phyloP scores from a whole-genome alignment of 2,888 invertebrate species.

The Cosmia trapezina region DNA sequence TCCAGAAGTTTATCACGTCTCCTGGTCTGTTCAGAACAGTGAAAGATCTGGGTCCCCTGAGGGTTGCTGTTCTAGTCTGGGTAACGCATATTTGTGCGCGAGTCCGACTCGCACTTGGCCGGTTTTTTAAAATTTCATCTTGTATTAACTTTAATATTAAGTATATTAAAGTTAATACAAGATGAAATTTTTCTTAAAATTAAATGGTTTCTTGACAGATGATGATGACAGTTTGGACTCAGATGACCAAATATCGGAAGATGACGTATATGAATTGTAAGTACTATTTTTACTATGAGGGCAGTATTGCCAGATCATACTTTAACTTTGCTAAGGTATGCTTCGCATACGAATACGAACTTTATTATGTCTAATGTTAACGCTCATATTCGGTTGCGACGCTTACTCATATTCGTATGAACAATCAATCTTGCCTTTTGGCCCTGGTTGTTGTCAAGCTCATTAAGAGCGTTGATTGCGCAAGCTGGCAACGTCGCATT shows the following conservation, averaged over 20 bases:
- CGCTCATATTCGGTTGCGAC: background rate
- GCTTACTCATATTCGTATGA: background rate
- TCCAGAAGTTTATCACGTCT: no score
- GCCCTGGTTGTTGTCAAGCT: background rate
- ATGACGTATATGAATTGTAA: conserved; percentile 76
- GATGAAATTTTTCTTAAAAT: background rate
- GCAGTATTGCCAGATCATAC: background rate
- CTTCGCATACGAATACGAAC: background rate
- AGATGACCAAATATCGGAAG: conserved; percentile 70
- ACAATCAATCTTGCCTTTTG: no score
- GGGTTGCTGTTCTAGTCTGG: no score
- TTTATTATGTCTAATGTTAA: background rate
- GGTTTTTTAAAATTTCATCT: background rate
- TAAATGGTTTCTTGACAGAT: conserved; percentile 65
- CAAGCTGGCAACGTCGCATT: no score
- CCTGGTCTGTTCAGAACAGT: no score
- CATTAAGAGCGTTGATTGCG: no score
- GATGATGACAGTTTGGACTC: conserved; percentile 71
- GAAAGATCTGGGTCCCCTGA: no score
- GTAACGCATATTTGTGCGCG: no score
- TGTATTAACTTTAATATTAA: background rate
- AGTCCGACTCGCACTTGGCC: no score
- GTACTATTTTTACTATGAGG: conserved; percentile 55
- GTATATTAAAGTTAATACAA: no score
- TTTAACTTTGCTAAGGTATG: background rate